Base-by-base conservation (phyloP, 2,113 vertebrate genomes). In the Acanthochromis polyacanthus region DNA sequence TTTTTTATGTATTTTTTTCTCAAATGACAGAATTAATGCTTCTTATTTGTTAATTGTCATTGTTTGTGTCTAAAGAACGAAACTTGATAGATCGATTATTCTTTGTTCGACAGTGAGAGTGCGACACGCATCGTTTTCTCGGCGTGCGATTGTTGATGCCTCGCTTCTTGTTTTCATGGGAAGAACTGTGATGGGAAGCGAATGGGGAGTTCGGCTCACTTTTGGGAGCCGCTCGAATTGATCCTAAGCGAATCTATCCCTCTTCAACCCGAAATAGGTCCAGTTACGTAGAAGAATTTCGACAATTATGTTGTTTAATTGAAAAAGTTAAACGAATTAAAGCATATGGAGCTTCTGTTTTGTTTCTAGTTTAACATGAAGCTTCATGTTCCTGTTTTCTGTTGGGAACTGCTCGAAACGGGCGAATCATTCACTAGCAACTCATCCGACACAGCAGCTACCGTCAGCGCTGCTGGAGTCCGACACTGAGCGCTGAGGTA, bases 131-230 rank as follows among this genome's bases (percentile, higher is more conserved):
- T 30, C 20, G 7, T 4, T 16, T 46, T 46, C 16, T 91, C 86
- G 0, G 79, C 2, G 61, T 75, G 62, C 59, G 84, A 89, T 78
- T 94, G 30, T 22, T 82, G 48, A 74, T 56, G 92, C 25, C 94
- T 95, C 58, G 4, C 52, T 66, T 66, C 76, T 88, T 92, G 90
- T 95, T 93, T 90, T 93, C 76, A 86, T 89, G 78, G 88, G 75
- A 81, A 82, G 84, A 80, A 60, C 62, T 32, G 66, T 53, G 16
- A 46, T 51, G 22, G 51, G 11, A 56, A 12, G 72, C 10, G 22
- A 55, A 74, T 84, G 75, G 46, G 55, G 16, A 71, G 52, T 59
- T 67, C 9, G 43, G 6, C 43, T 81, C 59, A 36, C 10, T 63
- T 68, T 51, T 16, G 8, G 22, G 78, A 82, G 2, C 20, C 38